A percentile compares a stretch with the other conserved stretches of the same genome.
phyloP scores from a whole-genome alignment of 2,888 invertebrate species.

The Pemphredon lugubris region DNA sequence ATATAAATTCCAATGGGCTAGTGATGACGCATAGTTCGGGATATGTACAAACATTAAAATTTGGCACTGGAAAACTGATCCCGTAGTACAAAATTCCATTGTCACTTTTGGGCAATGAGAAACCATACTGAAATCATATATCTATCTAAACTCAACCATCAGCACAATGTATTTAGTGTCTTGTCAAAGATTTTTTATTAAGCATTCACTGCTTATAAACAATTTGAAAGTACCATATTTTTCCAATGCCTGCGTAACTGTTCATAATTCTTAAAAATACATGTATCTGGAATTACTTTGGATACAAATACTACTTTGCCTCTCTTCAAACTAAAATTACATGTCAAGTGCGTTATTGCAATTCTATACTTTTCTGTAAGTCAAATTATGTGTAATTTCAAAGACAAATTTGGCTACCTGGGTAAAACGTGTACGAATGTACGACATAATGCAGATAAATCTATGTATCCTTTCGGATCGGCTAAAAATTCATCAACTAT shows the following conservation, averaged over 20 bases:
- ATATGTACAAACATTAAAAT: slow-evolving; percentile 66
- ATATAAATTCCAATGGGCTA: slow-evolving; percentile 49
- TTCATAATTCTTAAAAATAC: slow-evolving; percentile 71
- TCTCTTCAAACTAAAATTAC: slow-evolving; percentile 68
- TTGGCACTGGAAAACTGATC: slow-evolving; percentile 68
- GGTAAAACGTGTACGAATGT: slow-evolving; percentile 75
- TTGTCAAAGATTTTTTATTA: slow-evolving; percentile 5
- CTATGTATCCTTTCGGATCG: slow-evolving; percentile 62
- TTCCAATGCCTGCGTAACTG: slow-evolving; percentile 77
- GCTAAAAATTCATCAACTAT: slow-evolving; percentile 54
- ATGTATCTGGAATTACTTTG: slow-evolving; percentile 68
- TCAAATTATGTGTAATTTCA: not conserved
- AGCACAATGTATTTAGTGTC: not conserved
- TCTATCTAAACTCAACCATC: slow-evolving; percentile 8
- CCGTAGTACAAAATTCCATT: slow-evolving; percentile 71
- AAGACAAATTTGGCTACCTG: slow-evolving; percentile 68
- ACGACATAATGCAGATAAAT: slow-evolving; percentile 59
- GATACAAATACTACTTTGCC: slow-evolving; percentile 71
- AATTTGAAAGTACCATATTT: slow-evolving; percentile 76
- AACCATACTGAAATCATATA: slow-evolving; percentile 73
- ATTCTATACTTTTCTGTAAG: no score
- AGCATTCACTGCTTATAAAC: not conserved
- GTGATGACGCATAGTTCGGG: slow-evolving; percentile 71
- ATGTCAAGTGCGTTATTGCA: slow-evolving; percentile 2
- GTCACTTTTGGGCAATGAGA: slow-evolving; percentile 71